Base-by-base conservation (phyloP, 2,797 vertebrate species). In the Astyanax mexicanus region DNA sequence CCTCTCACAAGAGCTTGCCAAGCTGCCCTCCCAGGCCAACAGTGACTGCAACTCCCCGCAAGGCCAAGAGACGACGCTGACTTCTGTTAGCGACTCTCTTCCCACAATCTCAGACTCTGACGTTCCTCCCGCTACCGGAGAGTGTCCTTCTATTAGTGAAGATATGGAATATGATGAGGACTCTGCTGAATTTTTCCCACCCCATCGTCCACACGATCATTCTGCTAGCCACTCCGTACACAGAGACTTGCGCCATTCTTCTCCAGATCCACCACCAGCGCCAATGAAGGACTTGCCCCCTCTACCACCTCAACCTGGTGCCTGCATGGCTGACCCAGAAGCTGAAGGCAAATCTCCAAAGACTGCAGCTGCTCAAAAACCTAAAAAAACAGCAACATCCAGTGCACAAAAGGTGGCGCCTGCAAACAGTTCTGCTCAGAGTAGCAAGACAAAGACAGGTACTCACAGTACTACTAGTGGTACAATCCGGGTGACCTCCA, bases 321-420 rank as follows among this genome's bases (percentile, higher is more conserved):
- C 96, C 79, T 97, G 96, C 87, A 98, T 97, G 96, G 93, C 94
- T 0, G 95, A 98, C 82, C 84, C 95, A 0, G 95, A 96, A 58
- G 75, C 87, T 1, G 87, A 96, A 0, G 25, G 52, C 66, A 91
- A 81, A 40, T 73, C 57, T 9, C 65, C 60, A n/a, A 93, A 86
- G 73, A 86, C 80, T 17, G 82, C 84, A 0, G 51, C 76, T 3
- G 12, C 73, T n/a, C n/a, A n/a, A 19, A 94, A 87, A 21, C 68
- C 81, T 66, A 95, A 93, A 86, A 95, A 87, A 12, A 0, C 83
- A 0, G 0, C 74, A 40, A 21, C 40, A 0, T 78, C 79, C 15
- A 44, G 47, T 0, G 74, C 64, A 1, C 90, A 23, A 84, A 88
- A 68, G 73, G 77, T 0, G 8, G 77, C 2, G 0, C 55, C 88